Percentiles rank a stretch among this genome's conserved stretches.
phyloP scores from a whole-genome alignment of 92 coral and sea anemone genomes.

The Diadumene lineata region DNA sequence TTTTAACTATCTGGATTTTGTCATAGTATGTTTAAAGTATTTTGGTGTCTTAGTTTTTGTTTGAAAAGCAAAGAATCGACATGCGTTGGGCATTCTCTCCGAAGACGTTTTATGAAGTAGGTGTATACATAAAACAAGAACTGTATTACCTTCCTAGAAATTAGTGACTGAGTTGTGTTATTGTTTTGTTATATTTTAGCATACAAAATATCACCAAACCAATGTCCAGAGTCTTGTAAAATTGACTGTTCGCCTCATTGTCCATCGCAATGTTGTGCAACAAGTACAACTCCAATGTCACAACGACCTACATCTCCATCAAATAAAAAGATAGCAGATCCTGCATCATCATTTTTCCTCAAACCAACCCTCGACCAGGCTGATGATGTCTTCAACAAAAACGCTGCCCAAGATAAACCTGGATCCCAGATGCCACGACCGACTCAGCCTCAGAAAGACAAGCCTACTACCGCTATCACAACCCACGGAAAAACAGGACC shows the following conservation, averaged over 20 bases:
- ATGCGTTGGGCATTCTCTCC: too few relatives aligned
- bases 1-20: too few relatives aligned
- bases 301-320: background rate
- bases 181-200: conserved; percentile 34
- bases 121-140: too few relatives aligned
- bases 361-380: conserved; percentile 14
- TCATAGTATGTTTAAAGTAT: too few relatives aligned
- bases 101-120: too few relatives aligned
- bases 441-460: background rate
- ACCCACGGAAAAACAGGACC: background rate
- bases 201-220: conserved; percentile 64
- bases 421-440: background rate
- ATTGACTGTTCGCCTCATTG: conserved; percentile 44
- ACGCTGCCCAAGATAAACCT: background rate
- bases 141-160: too few relatives aligned
- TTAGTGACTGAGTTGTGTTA: too few relatives aligned
- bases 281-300: conserved; percentile 7
- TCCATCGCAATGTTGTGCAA: conserved; percentile 44
- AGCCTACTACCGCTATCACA: background rate
- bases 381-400: conserved; percentile 18
- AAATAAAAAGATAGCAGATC: background rate
- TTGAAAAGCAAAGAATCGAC: too few relatives aligned
- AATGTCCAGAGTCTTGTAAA: conserved; percentile 57
- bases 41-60: too few relatives aligned
- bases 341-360: conserved; percentile 20